Percentiles rank a stretch among this genome's conserved stretches.
Evolutionary conservation across 2,797 vertebrate genomes (phyloP).

Genomic region (Lophius americanus): DNA sequence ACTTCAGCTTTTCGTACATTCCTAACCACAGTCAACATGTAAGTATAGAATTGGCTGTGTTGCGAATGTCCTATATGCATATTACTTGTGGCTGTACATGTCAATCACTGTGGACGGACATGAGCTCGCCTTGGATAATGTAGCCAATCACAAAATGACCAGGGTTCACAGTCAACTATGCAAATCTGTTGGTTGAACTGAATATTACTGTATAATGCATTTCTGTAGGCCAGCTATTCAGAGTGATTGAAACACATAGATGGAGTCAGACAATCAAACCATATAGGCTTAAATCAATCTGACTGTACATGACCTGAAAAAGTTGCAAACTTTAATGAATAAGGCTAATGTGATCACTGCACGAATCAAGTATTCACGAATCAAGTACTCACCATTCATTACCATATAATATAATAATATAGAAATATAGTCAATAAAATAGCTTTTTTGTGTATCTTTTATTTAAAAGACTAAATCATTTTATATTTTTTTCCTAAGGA

Average conservation of each 20-base stretch:
- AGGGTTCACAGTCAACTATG: neutral
- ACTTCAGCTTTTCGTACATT: constrained; percentile 41
- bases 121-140: neutral
- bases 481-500: too few species aligned
- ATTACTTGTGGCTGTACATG: constrained; percentile 1
- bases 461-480: constrained; percentile 13
- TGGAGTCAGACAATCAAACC: constrained; percentile 19
- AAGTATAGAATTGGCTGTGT: constrained; percentile 34
- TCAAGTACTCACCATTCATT: neutral
- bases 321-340: neutral
- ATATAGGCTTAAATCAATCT: constrained; percentile 9
- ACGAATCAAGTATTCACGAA: neutral
- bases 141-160: constrained; percentile 3
- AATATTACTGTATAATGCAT: neutral
- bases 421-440: constrained; percentile 7
- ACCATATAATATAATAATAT: too few species aligned
- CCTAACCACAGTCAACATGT: constrained; percentile 24
- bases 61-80: constrained; percentile 13
- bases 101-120: constrained; percentile 1
- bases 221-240: constrained; percentile 8
- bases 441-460: constrained; percentile 4
- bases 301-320: neutral
- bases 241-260: constrained; percentile 4
- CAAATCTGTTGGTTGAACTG: neutral
- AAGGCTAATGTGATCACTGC: constrained; percentile 8